Percentiles rank a stretch among this genome's conserved stretches.
Evolutionary conservation across 2,888 invertebrate genomes (phyloP).

Genomic region (Willowsia nigromaculata): DNA sequence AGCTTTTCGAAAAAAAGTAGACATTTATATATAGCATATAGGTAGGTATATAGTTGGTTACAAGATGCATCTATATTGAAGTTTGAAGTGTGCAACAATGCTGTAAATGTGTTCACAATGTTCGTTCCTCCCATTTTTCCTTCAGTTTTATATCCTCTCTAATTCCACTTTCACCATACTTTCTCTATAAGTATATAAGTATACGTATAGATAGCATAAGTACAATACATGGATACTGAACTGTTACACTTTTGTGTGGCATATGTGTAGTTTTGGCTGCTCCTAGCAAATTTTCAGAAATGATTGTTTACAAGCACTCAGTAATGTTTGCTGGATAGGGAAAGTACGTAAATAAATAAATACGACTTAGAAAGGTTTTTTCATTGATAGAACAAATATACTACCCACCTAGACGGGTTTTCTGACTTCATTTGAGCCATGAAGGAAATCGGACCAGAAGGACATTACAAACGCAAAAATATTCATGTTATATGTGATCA

Average conservation of each 20-base stretch:
- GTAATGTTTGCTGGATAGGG: background rate
- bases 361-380: background rate
- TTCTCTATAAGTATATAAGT: too few species aligned
- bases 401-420: background rate
- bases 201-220: too few species aligned
- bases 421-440: background rate
- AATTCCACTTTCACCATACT: too few species aligned
- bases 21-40: too few species aligned
- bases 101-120: too few species aligned
- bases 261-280: background rate
- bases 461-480: constrained; percentile 47
- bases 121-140: too few species aligned
- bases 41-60: too few species aligned
- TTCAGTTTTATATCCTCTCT: too few species aligned
- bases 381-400: background rate
- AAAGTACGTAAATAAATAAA: constrained; percentile 7
- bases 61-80: too few species aligned
- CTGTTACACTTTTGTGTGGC: background rate
- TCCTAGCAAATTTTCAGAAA: background rate
- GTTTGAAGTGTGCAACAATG: too few species aligned
- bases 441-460: background rate
- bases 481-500: constrained; percentile 56
- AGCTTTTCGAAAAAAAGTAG: too few species aligned
- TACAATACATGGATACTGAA: too few species aligned
- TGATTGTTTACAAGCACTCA: background rate